phyloP scores from a whole-genome alignment of 2,888 invertebrate species.

The Encarsia formosa region DNA sequence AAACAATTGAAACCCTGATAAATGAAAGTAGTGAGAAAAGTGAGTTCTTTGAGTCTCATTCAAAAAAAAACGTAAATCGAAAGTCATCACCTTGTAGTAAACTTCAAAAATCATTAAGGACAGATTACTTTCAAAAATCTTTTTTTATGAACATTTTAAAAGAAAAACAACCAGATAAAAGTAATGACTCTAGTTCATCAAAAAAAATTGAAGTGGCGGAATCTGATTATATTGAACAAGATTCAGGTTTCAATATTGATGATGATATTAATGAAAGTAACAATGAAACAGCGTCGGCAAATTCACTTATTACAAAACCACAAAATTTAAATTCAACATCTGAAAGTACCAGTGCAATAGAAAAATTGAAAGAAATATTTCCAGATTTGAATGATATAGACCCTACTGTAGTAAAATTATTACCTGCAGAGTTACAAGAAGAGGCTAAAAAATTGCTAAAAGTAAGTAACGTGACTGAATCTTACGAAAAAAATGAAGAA shows the following conservation, averaged over 20 bases:
- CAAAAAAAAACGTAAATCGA: background rate
- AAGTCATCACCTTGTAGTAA: conserved; percentile 24
- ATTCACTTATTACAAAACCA: background rate
- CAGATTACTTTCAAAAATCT: conserved; percentile 41
- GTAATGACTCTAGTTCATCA: background rate
- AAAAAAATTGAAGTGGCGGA: background rate
- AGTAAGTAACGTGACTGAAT: background rate
- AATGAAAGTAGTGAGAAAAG: background rate
- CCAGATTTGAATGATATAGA: conserved; percentile 51
- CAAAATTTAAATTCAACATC: background rate
- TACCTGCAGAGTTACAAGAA: conserved; percentile 47
- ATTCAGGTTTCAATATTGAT: background rate
- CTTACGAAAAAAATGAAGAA: conserved; percentile 8
- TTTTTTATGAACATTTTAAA: conserved; percentile 45
- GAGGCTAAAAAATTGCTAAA: conserved; percentile 40
- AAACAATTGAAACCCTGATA: background rate
- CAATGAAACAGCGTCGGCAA: background rate
- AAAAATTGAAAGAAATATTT: conserved; percentile 49
- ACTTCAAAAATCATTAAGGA: conserved; percentile 22
- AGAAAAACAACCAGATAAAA: conserved; percentile 22
- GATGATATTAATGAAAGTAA: background rate
- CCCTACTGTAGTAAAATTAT: conserved; percentile 43
- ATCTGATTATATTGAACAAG: background rate
- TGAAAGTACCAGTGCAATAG: background rate
- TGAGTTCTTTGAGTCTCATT: background rate